Evolutionary conservation across 2,797 vertebrate genomes (phyloP), one percentile per base, ranked within the genome.

Genomic region (Sebastes baramenuke): DNA sequence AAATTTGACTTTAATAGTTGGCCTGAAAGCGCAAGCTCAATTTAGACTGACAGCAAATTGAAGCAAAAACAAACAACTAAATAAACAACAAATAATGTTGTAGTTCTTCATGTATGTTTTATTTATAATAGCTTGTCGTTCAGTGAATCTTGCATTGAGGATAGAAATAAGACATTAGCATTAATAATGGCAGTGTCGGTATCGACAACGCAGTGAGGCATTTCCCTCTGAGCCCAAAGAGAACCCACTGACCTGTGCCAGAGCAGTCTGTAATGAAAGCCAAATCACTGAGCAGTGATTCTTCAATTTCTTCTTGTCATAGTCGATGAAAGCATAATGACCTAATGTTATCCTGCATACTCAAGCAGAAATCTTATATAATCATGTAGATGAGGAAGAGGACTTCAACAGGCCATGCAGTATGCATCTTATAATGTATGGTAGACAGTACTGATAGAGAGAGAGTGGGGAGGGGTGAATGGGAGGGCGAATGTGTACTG

Each of bases 241-340:
- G 71, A 91, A 93, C 90, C 80, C 70, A 30, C 24, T 89, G 91
- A 89, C 88, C 89, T 88, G 68, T 80, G 88, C 78, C 78, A 77
- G 65, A 64, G 70, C 75, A 77, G 71, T 49, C 74, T 87, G 77
- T 74, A 83, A 85, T 59, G 73, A 70, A 76, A 85, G 84, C 81
- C 67, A 81, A 81, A 73, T 72, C 81, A 80, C 66, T 67, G 59
- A 84, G 77, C 81, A 80, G 75, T 61, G 80, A 81, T 78, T 84
- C 75, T 83, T 84, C 67, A 70, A 76, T 84, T 86, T 85, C 22
- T 67, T 72, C 55, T 55, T 29, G 79, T 91, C 70, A 67, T 70
- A 83, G 76, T 82, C 72, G 27, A 83, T 86, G 61, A 85, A 86
- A 83, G 83, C 85, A 76, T 78, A 87, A 90, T 80, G 67, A 85